Conservation (phyloP, 2,888 invertebrate species). For the Spicauda simplicius region DNA sequence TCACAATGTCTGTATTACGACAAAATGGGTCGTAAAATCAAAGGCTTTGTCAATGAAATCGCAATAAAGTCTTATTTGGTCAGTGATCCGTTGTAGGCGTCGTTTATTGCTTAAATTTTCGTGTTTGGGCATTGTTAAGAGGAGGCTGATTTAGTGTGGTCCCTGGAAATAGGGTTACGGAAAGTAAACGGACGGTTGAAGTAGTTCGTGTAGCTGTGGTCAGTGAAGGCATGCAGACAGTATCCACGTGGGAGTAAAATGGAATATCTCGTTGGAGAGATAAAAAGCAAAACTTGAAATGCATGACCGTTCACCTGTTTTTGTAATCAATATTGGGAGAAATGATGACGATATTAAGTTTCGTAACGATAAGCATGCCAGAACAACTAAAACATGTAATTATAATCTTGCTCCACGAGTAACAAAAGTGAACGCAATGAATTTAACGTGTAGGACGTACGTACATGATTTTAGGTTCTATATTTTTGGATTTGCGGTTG, state of each 20-base stretch:
- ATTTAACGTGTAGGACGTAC: no score
- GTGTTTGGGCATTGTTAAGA: constrained; percentile 36
- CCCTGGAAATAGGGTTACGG: constrained; percentile 19
- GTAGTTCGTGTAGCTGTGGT: constrained; percentile 12
- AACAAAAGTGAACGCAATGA: no score
- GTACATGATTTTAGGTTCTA: no score
- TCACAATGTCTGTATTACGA: constrained; percentile 51
- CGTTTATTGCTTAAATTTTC: constrained; percentile 47
- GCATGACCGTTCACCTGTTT: background rate
- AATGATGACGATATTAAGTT: no score
- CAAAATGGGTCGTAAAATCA: constrained; percentile 51
- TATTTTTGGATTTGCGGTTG: no score
- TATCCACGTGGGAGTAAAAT: constrained; percentile 16
- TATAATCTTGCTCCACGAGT: no score
- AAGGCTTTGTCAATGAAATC: constrained; percentile 57
- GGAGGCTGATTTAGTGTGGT: constrained; percentile 36
- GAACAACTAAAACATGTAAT: no score
- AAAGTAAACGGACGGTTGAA: constrained; percentile 11
- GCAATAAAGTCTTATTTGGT: constrained; percentile 49
- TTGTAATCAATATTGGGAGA: no score
- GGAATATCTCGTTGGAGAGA: constrained; percentile 13
- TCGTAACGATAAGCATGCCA: no score
- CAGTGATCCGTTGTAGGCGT: constrained; percentile 53
- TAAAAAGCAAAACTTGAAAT: constrained; percentile 11
- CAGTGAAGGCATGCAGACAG: constrained; percentile 2